Base-by-base conservation (phyloP, 2,113 vertebrate genomes). In the Alethe diademata region DNA sequence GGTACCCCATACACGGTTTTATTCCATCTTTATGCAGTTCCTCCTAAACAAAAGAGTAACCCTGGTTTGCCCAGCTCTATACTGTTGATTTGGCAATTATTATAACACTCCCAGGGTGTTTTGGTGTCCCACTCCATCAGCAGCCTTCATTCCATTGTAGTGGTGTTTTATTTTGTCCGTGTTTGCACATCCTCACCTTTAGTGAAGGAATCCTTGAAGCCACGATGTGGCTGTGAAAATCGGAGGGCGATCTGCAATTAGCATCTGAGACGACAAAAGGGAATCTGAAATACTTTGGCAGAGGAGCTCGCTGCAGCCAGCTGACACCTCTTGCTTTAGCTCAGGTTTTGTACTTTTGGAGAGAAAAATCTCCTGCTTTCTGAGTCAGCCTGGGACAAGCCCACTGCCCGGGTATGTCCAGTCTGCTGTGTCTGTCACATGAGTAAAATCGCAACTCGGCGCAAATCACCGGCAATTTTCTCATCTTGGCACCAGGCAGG, bases 341-440 rank as follows among this genome's bases (percentile, higher is more conserved):
- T 62, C 1, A 1, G 16, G 18, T 73, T 79, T 83, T 1, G 50
- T 47, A 42, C 11, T 53, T 22, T 31, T 28, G 18, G 35, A 91
- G 91, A 71, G 78, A 75, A 29, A 79, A 36, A 75, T 81, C 71
- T 90, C 4, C 73, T 43, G 25, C 31, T 66, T 47, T 92, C 38
- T 90, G 90, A 96, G 82, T 80, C 88, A 96, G 69, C 19, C 56
- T 28, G 82, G 92, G 90, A 54, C 81, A 26, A 88, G 71, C 64
- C 65, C 11, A 10, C 17, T 15, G 7, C 57, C 74, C 8, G 79
- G 92, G 86, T 94, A 88, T 88, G 71, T 74, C 92, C 94, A 90
- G 78, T 20, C 31, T 64, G 40, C 80, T 25, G 38, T 28, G 56
- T 36, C 88, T 67, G 50, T 24, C 11, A 22, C 9, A 3, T 29